phyloP scores from a whole-genome alignment of 1,140 invertebrate genomes.

The Drosophila grimshawi region DNA sequence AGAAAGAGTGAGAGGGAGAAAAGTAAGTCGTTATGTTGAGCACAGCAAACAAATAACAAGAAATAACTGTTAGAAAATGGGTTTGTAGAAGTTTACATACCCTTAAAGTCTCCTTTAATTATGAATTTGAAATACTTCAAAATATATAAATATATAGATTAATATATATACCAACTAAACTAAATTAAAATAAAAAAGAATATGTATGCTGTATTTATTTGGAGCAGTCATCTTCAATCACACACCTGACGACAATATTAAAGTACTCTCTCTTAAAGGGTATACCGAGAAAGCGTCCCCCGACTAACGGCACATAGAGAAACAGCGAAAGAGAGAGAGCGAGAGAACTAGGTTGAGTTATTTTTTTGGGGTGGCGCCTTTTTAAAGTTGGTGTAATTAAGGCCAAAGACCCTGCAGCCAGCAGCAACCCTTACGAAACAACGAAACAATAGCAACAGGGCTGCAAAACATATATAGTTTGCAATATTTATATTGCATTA shows the following conservation, averaged over 20 bases:
- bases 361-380: constrained; percentile 52
- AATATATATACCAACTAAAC: not conserved
- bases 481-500: not conserved
- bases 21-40: constrained; percentile 7
- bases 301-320: not conserved
- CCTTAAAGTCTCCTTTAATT: not conserved
- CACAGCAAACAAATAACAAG: not conserved
- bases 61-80: not conserved
- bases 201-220: not conserved
- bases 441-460: constrained; percentile 42
- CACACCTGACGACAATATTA: not conserved
- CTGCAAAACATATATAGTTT: constrained; percentile 16
- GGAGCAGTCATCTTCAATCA: not conserved
- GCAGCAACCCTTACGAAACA: constrained; percentile 47
- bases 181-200: not conserved
- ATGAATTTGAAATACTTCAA: not conserved
- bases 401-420: constrained; percentile 62
- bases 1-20: not conserved
- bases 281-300: constrained; percentile 12
- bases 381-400: constrained; percentile 64
- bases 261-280: not conserved
- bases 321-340: constrained; percentile 14
- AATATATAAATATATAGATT: not conserved
- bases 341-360: constrained; percentile 41
- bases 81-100: not conserved